Percentiles rank a stretch among this genome's conserved stretches.
Conservation (phyloP, 2,113 vertebrate species). For the Hydrochoerus hydrochaeris region DNA sequence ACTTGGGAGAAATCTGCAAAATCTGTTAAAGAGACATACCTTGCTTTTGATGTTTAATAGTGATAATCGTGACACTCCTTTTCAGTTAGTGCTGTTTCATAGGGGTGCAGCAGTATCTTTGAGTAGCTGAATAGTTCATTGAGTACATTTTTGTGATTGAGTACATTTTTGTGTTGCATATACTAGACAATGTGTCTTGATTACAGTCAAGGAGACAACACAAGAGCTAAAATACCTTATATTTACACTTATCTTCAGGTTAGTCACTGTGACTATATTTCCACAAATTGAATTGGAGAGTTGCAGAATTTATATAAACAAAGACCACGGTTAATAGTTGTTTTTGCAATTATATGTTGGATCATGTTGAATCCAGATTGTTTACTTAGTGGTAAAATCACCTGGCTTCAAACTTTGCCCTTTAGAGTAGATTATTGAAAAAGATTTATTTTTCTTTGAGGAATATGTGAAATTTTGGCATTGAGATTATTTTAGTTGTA, state of each 20-base stretch:
- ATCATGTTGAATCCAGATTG: not conserved
- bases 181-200: not conserved
- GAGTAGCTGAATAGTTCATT: constrained; percentile 35
- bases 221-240: constrained; percentile 1
- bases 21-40: not conserved
- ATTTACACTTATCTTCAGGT: not conserved
- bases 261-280: not conserved
- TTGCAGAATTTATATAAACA: not conserved
- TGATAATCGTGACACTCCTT: not conserved
- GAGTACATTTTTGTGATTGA: not conserved
- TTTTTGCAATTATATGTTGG: constrained; percentile 33
- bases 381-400: constrained; percentile 49
- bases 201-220: constrained; percentile 16
- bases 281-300: constrained; percentile 34
- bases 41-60: not conserved
- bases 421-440: constrained; percentile 28
- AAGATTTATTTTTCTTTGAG: not conserved
- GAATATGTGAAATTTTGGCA: constrained; percentile 18
- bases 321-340: not conserved
- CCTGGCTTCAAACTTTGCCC: not conserved
- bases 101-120: not conserved
- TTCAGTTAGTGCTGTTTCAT: not conserved
- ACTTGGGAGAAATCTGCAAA: not conserved
- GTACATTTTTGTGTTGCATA: not conserved
- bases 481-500: constrained; percentile 37